Percentiles rank a stretch among this genome's conserved stretches.
These are phyloP conservation scores for Aleadryas rufinucha DNA, from an alignment of 2,113 vertebrate genomes.

Conservation along the genomic window DNA sequence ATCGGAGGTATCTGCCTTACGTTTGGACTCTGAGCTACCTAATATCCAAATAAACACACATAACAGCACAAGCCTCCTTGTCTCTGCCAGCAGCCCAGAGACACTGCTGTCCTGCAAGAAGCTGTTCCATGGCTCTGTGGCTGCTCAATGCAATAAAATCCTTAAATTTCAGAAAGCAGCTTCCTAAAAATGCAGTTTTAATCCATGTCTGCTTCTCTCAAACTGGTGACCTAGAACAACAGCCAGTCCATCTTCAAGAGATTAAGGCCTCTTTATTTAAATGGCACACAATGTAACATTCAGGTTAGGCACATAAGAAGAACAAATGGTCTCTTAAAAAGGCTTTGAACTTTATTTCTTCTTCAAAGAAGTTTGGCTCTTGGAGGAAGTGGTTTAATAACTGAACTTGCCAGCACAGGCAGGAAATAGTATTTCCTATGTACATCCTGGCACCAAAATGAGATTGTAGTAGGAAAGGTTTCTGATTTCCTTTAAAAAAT, in stretches of 20 bases:
- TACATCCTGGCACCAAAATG: constrained; percentile 42
- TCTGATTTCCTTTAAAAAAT: constrained; percentile 32
- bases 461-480: constrained; percentile 8
- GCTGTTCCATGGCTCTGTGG: background rate
- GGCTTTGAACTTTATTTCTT: constrained; percentile 67
- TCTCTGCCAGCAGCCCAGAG: background rate
- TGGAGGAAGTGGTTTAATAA: constrained; percentile 62
- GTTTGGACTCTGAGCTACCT: background rate
- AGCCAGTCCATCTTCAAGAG: constrained; percentile 23
- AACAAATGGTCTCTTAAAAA: constrained; percentile 63
- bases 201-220: background rate
- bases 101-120: background rate
- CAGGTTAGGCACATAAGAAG: constrained; percentile 49
- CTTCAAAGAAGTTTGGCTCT: constrained; percentile 55
- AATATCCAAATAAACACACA: background rate
- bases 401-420: constrained; percentile 39
- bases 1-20: background rate
- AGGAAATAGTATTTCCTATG: constrained; percentile 61
- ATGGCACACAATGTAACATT: background rate
- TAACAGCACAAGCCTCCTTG: background rate
- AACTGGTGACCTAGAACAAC: background rate
- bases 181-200: background rate
- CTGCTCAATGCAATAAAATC: background rate
- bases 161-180: background rate
- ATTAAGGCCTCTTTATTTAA: constrained; percentile 13